Evolutionary conservation across 2,113 vertebrate genomes (phyloP), one percentile per base, ranked within the genome.

Genomic region (Acinonyx jubatus): DNA sequence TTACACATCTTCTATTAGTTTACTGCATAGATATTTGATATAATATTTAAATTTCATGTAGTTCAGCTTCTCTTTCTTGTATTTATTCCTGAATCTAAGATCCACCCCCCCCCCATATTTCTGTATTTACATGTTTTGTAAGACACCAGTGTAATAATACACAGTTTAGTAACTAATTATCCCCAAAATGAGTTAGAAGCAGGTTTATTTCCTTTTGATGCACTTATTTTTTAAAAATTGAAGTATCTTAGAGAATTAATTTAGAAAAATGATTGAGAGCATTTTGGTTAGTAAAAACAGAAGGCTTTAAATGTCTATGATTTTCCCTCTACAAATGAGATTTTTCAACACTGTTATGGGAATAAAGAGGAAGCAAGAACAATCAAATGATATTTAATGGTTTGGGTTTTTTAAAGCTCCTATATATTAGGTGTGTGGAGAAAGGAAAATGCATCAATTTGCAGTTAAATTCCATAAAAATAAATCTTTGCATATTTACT

Each of bases 201-300:
- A 95, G 2, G 3, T 21, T 86, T 4, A 23, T 86, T 76, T 88
- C 12, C 5, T 87, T 97, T 97, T 48, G 13, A 82, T 10, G 38
- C 1, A 63, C 79, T 41, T 9, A 78, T 61, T 92, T 66, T 95
- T 89, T 1, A 48, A 41, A 55, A 82, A 79, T 52, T 68, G 11
- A 97, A 76, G 3, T 90, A 68, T 82, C 82, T 93, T 96, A 71
- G 55, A 96, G 21, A 96, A 92, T n/a, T 93, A 11, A 96, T 9
- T 74, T 91, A 66, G 41, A 66, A 63, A 79, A 92, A 65, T 73
- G 3, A 89, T 25, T 78, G 18, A 45, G n/a, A 71, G 3, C 14
- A 81, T 78, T 94, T 97, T 92, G 18, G 4, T 52, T 92, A 90
- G 36, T 87, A 50, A 57, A 91, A 93, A 16, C 21, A 91, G 66